Base-by-base conservation (phyloP, 2,888 invertebrate genomes). In the Caenorhabditis sulstoni region DNA sequence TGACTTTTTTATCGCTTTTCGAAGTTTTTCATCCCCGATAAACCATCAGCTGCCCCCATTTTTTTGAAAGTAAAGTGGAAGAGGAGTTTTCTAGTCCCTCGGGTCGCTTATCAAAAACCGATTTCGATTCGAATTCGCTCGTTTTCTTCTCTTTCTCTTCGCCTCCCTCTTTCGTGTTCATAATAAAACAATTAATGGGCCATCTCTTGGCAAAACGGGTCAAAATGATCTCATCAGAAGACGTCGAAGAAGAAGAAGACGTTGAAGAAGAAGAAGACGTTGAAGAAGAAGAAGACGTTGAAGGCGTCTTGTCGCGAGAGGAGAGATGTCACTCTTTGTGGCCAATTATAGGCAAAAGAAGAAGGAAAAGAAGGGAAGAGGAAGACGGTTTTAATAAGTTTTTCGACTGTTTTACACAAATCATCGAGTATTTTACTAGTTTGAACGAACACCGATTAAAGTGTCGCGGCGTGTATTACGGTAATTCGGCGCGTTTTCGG, bases 121-220 rank as follows among this genome's bases (percentile, higher is more conserved):
- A 5, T 29, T 7, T 7, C 29, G 29, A 29, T 29, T 3, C 29
- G 3, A 29, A 29, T 29, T 7, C 3, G 3, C 29, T 3, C 29
- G 7, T 29, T 29, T 29, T 7, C 29, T 44, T 41, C 44, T 20
- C 23, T 12, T 7, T 44, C 22, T 53, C 45, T 29, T n/a, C n/a
- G n/a, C 29, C 7, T 29, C 7, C 29, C 55, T 39, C n/a, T 52
- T 39, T 50, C n/a, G n/a, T n/a, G n/a, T n/a, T 65, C 55, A 68
- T 70, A 70, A 61, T 70, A 70, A 70, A 70, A 70, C 70, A 61
- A 70, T 70, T 61, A 70, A 70, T 70, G 61, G 53, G 64, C 50
- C 23, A 23, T 49, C 20, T 37, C n/a, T 45, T 55, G 29, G 49
- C 70, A 70, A 70, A 70, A 73, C 64, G 71, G 71, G 71, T 57